Evolutionary conservation across 2,113 vertebrate genomes (phyloP), one percentile per base, ranked within the genome.

Genomic region (Neogale vison): DNA sequence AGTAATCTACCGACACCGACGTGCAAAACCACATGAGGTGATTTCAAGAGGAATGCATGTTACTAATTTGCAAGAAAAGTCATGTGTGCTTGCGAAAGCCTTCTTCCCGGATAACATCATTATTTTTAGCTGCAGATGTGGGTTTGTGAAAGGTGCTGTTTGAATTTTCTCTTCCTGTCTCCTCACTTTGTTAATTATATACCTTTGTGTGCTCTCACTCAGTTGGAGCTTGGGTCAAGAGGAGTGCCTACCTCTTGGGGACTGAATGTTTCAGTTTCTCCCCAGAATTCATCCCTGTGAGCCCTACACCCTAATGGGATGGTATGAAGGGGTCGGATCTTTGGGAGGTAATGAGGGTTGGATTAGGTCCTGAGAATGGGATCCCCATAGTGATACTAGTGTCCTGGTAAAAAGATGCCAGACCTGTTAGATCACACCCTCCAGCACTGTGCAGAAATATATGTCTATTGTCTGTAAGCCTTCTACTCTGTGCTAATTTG

Each of bases 361-460:
- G 13, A 26, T 39, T 7, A 26, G n/a, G 23, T 82, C 23, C 2
- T 21, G 13, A 36, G 23, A 13, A 4, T 82, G n/a, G 23, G 52
- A 23, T 23, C 13, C 79, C n/a, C 2, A 10, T 26, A 13, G 26
- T 59, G n/a, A 13, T 4, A 6, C 10, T 17, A 1, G 7, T 3
- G 13, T 17, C 80, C 80, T 26, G 24, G 2, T 36, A 17, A 42
- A 14, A 42, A 42, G 15, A 42, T 7, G 5, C 55, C 23, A 39
- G 55, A 52, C 9, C 76, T 52, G 23, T 74, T 24, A 13, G 23
- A 24, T 26, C 24, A 13, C n/a, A 23, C 29, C 47, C 21, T 36
- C n/a, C 3, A 36, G 34, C n/a, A 15, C 34, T 39, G 13, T 57
- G n/a, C 12, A 57, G 34, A 81, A 81, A 57, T 36, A 57, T 7